phyloP scores from a whole-genome alignment of 2,888 invertebrate genomes.

The Chironomus riparius region DNA sequence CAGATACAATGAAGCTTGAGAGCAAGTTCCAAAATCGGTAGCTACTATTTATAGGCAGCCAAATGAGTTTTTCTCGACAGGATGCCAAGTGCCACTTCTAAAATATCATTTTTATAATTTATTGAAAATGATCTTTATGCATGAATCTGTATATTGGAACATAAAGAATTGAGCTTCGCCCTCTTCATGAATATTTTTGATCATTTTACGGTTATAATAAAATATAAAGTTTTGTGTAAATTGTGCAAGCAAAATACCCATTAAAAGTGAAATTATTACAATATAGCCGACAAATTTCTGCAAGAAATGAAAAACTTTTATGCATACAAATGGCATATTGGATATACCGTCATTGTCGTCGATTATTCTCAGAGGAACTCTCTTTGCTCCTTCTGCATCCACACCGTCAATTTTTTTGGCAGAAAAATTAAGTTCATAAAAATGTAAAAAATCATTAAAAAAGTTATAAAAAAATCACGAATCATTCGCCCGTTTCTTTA shows the following conservation, averaged over 20 bases:
- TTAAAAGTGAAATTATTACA: background rate
- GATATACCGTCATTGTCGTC: too few species aligned
- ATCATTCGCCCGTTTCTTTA: conserved; percentile 4
- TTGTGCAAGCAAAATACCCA: background rate
- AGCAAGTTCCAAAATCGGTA: background rate
- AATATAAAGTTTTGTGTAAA: background rate
- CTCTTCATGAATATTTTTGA: background rate
- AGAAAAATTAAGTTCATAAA: conserved; percentile 26
- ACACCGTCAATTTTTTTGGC: conserved; percentile 18
- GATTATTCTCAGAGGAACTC: too few species aligned
- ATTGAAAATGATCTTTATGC: background rate
- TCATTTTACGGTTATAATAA: too few species aligned
- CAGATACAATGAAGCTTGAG: background rate
- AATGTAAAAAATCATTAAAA: conserved; percentile 26
- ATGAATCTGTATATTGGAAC: background rate
- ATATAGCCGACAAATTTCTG: background rate
- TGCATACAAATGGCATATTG: background rate
- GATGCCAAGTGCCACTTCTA: background rate
- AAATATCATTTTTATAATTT: background rate
- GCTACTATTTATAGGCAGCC: background rate
- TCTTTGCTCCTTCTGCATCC: background rate
- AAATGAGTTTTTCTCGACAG: background rate
- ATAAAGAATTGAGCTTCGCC: background rate
- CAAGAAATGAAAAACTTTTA: background rate
- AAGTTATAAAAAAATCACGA: conserved; percentile 24